Conservation (phyloP, 2,113 vertebrate genomes). For the Atlantisia rogersi region DNA sequence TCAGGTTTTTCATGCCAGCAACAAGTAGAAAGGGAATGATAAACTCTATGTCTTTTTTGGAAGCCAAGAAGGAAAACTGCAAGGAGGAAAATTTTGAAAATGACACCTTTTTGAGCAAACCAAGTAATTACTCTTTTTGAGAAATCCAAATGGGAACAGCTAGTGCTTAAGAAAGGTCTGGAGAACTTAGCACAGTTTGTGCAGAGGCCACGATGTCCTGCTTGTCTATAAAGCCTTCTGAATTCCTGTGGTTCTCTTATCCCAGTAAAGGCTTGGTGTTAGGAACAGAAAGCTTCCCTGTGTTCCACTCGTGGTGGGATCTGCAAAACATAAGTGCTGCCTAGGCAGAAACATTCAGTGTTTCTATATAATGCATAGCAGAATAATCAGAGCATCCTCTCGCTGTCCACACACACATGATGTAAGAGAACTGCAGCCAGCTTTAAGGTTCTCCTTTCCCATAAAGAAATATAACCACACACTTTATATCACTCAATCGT, state of each 20-base stretch:
- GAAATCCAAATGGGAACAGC: neutral
- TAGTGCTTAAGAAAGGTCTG: neutral
- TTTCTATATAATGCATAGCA: neutral
- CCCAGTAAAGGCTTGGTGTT: neutral
- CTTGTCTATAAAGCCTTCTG: neutral
- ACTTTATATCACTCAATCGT: neutral
- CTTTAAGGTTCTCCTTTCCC: neutral
- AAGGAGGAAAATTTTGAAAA: neutral
- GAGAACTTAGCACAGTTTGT: neutral
- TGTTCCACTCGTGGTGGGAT: neutral
- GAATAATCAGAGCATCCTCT: neutral
- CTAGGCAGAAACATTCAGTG: neutral
- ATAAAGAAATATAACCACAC: neutral
- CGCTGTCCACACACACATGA: rapidly evolving
- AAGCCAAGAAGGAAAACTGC: neutral
- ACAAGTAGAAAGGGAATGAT: neutral
- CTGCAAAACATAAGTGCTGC: neutral
- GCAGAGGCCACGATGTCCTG: rapidly evolving
- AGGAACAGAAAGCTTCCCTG: neutral
- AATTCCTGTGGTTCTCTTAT: neutral
- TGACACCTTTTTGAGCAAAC: neutral
- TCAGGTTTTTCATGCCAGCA: neutral
- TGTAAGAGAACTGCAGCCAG: neutral
- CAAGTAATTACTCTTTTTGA: neutral
- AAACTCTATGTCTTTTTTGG: neutral